Base-by-base conservation (phyloP, 2,797 vertebrate genomes). In the Semotilus atromaculatus region DNA sequence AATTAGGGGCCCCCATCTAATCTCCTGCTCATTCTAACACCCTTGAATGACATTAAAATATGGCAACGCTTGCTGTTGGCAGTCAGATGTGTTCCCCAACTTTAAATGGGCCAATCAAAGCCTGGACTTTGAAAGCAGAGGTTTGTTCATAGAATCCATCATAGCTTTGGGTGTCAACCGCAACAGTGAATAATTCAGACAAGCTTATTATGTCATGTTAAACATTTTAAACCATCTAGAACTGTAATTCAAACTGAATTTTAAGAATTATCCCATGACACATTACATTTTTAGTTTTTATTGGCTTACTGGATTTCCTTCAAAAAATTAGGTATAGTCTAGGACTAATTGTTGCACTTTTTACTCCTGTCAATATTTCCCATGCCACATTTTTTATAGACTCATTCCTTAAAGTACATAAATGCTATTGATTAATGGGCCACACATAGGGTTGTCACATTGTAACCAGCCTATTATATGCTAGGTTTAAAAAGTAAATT, bases 1-100 rank as follows among this genome's bases (percentile, higher is more conserved):
- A 97, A 97, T 96, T 96, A 96, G 95, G 93, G 95, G 95, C 88
- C 93, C 96, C 94, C 89, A 90, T 95, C 96, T 96, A 97, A 97
- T 97, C 95, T 95, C 95, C 96, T 95, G 94, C 94, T 95, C 94
- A 95, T 89, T 96, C 93, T 93, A 81, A 92, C 90, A 89, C 93
- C 92, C 90, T 89, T 93, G 94, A 95, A 96, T 95, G 83, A 89
- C 88, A 92, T 88, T 90, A 86, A 86, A 86, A 87, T 86, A 85
- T 87, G 83, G 86, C 86, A 73, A 85, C 10, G 89, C 72, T 85
- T 85, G 84, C 88, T 81, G 64, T 86, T 83, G 80, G 83, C 88
- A 85, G 67, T 29, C 82, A 19, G 78, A 78, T 84, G 85, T 77
- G 86, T 86, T 75, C 70, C 82, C 60, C 79, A 83, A 77, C 75